phyloP scores from a whole-genome alignment of 2,888 invertebrate genomes.

The Encarsia formosa region DNA sequence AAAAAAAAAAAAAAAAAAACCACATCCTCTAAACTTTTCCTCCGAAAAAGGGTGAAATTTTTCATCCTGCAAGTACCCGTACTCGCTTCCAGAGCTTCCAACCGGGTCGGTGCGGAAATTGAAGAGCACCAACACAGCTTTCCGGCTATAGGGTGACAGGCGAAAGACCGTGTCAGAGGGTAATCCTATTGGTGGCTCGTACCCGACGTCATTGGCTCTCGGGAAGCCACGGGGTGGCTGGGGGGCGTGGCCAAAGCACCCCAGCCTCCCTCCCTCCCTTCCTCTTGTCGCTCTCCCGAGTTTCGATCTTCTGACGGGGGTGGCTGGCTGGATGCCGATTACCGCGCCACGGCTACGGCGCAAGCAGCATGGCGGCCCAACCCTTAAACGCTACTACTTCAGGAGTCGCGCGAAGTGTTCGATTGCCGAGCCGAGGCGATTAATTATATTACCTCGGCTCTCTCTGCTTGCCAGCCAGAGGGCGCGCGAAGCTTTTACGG shows the following conservation, averaged over 20 bases:
- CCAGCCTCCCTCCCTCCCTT: not conserved
- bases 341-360: no score
- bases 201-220: conserved; percentile 45
- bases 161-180: conserved; percentile 52
- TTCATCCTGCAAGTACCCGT: no score
- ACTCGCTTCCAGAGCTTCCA: no score
- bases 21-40: no score
- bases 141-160: conserved; percentile 15
- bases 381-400: not conserved
- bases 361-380: not conserved
- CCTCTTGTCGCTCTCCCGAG: not conserved
- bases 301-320: not conserved
- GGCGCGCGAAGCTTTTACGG: no score
- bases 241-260: conserved; percentile 42
- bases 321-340: no score
- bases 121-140: not conserved
- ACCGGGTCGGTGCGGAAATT: not conserved
- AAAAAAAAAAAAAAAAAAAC: not conserved
- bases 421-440: no score
- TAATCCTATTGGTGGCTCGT: conserved; percentile 52
- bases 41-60: no score
- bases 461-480: no score
- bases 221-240: conserved; percentile 12
- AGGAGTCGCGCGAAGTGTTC: not conserved
- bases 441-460: no score